phyloP scores from a whole-genome alignment of 2,797 vertebrate genomes.

The Coilia nasus region DNA sequence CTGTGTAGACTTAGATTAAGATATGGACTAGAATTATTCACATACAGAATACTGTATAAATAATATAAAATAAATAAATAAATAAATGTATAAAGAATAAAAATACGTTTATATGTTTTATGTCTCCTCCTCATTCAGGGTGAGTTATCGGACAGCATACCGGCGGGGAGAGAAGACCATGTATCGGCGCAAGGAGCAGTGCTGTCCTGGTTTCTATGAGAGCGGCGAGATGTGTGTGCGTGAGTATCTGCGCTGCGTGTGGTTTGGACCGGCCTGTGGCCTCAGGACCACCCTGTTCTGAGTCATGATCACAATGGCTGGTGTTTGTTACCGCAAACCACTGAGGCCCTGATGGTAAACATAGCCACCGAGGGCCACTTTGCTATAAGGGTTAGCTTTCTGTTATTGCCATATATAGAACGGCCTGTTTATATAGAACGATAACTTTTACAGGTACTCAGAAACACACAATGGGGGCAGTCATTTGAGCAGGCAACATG shows the following conservation, averaged over 20 bases:
- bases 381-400: too few species aligned
- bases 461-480: not conserved
- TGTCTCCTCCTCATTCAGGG: conserved; percentile 70
- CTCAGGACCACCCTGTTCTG: not conserved
- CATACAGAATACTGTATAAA: too few species aligned
- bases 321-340: not conserved
- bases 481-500: not conserved
- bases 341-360: not conserved
- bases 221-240: conserved; percentile 87
- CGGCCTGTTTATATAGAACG: not conserved
- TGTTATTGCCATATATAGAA: not conserved
- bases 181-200: conserved; percentile 94
- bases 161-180: conserved; percentile 93
- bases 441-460: not conserved
- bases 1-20: too few species aligned
- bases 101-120: too few species aligned
- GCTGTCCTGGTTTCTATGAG: conserved; percentile 94
- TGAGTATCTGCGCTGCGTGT: conserved; percentile 73
- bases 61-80: too few species aligned
- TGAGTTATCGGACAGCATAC: conserved; percentile 92
- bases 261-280: not conserved
- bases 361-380: not conserved
- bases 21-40: not conserved
- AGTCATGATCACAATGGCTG: not conserved
- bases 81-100: too few species aligned